Evolutionary conservation across 2,113 vertebrate species (phyloP).

Genomic region (Menura novaehollandiae): DNA sequence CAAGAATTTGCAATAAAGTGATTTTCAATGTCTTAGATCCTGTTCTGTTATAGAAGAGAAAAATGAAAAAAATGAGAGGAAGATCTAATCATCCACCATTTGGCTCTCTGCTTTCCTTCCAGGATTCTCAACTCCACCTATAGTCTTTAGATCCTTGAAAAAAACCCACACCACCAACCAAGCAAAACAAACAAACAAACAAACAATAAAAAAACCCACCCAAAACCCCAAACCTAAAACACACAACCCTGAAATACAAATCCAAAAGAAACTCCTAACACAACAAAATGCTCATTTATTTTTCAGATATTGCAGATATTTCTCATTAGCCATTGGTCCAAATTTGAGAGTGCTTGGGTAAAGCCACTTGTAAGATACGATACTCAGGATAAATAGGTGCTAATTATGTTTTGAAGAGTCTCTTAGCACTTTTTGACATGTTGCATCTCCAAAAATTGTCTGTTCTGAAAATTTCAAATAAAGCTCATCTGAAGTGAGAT

Average conservation of each 20-base stretch:
- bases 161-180: neutral
- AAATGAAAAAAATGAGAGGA: neutral
- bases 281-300: neutral
- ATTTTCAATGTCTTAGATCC: neutral
- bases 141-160: neutral
- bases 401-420: slow-evolving; percentile 51
- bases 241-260: neutral
- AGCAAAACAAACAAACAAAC: neutral
- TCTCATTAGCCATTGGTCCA: neutral
- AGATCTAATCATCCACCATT: neutral
- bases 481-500: slow-evolving; percentile 20
- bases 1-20: neutral
- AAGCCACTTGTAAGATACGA: neutral
- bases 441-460: slow-evolving; percentile 6
- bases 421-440: slow-evolving; percentile 28
- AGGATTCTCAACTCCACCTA: neutral
- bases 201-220: neutral
- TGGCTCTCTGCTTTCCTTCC: neutral
- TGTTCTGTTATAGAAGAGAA: neutral
- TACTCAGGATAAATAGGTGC: slow-evolving; percentile 27
- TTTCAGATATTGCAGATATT: neutral
- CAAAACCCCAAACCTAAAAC: too few species aligned
- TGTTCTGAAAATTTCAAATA: slow-evolving; percentile 47
- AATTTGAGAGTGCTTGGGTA: neutral
- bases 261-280: neutral